Evolutionary conservation across 2,888 invertebrate species (phyloP).

Genomic region (Diarsia dahlii): DNA sequence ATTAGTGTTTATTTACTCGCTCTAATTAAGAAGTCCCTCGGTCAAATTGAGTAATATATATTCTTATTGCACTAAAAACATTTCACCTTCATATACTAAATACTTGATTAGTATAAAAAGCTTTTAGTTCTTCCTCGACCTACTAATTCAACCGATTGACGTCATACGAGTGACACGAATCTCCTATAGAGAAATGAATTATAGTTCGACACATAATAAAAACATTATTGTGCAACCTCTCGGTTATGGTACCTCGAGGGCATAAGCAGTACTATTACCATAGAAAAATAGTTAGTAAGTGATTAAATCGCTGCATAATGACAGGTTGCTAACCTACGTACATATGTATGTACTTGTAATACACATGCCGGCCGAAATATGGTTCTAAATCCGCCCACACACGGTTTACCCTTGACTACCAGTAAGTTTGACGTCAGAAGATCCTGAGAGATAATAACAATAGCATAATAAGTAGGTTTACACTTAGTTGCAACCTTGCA

Average conservation of each 20-base stretch:
- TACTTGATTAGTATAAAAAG: slow-evolving; percentile 16
- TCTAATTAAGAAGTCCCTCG: slow-evolving; percentile 48
- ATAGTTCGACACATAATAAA: slow-evolving; percentile 3
- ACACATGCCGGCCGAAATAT: not conserved
- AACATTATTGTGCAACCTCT: slow-evolving; percentile 32
- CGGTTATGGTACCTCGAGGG: slow-evolving; percentile 23
- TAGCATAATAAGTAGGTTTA: not conserved
- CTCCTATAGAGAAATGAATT: slow-evolving; percentile 42
- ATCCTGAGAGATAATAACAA: slow-evolving; percentile 32
- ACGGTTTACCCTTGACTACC: slow-evolving; percentile 15
- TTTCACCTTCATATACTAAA: slow-evolving; percentile 16
- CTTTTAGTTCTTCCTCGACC: slow-evolving; percentile 15
- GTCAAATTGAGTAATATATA: slow-evolving; percentile 35
- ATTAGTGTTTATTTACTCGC: slow-evolving; percentile 32
- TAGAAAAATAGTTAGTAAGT: slow-evolving; percentile 15
- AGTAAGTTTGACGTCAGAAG: slow-evolving; percentile 22
- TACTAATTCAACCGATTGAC: slow-evolving; percentile 27
- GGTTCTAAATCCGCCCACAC: slow-evolving; percentile 14
- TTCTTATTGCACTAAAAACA: slow-evolving; percentile 26
- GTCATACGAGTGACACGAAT: slow-evolving; percentile 27
- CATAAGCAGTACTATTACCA: slow-evolving; percentile 10
- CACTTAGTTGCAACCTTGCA: not conserved
- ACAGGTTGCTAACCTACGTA: slow-evolving; percentile 12
- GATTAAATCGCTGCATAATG: slow-evolving; percentile 37
- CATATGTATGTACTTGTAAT: not conserved